A percentile compares a stretch with the other conserved stretches of the same genome.
phyloP scores from a whole-genome alignment of 1,140 invertebrate genomes.

The Drosophila sproati region DNA sequence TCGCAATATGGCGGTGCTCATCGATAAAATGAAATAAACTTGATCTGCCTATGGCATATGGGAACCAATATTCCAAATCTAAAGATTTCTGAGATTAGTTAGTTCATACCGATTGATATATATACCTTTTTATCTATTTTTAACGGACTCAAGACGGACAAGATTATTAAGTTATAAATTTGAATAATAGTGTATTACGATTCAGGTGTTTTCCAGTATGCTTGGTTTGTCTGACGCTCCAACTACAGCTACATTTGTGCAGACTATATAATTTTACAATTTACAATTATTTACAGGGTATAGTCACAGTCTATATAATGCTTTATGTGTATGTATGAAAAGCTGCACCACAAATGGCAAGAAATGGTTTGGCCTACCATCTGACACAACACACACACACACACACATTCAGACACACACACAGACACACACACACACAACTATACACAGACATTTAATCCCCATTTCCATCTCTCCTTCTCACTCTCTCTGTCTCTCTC shows the following conservation, averaged over 20 bases:
- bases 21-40: no score
- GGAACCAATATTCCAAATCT: no score
- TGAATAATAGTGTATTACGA: no score
- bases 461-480: slow-evolving; percentile 6
- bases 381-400: slow-evolving; percentile 10
- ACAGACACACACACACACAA: slow-evolving; percentile 5
- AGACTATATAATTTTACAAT: neutral
- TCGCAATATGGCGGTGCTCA: no score
- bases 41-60: no score
- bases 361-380: slow-evolving; percentile 13
- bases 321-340: neutral
- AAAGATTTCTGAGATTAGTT: no score
- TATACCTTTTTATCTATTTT: no score
- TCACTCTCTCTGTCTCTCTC: neutral
- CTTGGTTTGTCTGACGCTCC: no score
- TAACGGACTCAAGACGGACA: no score
- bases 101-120: no score
- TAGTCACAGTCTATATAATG: neutral
- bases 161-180: no score
- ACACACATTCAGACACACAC: slow-evolving; percentile 1
- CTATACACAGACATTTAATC: slow-evolving; percentile 36
- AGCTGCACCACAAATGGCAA: slow-evolving; percentile 44
- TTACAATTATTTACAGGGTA: neutral
- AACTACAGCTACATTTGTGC: neutral
- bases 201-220: no score